A percentile compares a stretch with the other conserved stretches of the same genome.
Evolutionary conservation across 2,113 vertebrate species (phyloP).

Genomic region (Ranitomeya imitator): DNA sequence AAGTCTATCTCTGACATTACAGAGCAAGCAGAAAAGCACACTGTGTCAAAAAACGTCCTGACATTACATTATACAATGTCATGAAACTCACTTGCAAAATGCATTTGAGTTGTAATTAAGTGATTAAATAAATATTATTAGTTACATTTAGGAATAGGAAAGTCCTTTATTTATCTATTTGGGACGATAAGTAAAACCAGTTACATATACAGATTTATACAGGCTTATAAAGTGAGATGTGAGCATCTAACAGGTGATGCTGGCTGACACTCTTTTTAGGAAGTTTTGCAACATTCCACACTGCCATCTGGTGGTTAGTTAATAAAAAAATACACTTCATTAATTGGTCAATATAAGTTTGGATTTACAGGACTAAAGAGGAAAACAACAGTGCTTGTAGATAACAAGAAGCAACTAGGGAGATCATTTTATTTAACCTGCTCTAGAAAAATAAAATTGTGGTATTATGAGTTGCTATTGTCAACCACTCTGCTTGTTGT

Average conservation of each 20-base stretch:
- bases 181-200: background rate
- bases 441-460: background rate
- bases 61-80: background rate
- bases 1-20: background rate
- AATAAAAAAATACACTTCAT: background rate
- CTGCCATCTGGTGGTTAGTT: constrained; percentile 25
- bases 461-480: too few relatives aligned
- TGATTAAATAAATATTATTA: background rate
- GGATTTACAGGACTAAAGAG: background rate
- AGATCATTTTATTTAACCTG: background rate
- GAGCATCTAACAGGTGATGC: background rate
- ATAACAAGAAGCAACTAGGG: background rate
- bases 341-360: background rate
- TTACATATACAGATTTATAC: background rate
- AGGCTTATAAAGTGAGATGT: background rate
- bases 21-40: background rate
- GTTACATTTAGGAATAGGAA: background rate
- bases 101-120: background rate
- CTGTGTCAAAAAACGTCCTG: background rate
- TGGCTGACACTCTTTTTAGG: background rate
- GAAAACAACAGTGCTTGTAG: background rate
- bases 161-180: background rate
- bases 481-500: too few relatives aligned
- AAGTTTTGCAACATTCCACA: constrained; percentile 7
- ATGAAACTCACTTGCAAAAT: background rate